These are phyloP conservation scores for Centropristis striata DNA, from an alignment of 2,113 vertebrate species.

Conservation along the genomic window DNA sequence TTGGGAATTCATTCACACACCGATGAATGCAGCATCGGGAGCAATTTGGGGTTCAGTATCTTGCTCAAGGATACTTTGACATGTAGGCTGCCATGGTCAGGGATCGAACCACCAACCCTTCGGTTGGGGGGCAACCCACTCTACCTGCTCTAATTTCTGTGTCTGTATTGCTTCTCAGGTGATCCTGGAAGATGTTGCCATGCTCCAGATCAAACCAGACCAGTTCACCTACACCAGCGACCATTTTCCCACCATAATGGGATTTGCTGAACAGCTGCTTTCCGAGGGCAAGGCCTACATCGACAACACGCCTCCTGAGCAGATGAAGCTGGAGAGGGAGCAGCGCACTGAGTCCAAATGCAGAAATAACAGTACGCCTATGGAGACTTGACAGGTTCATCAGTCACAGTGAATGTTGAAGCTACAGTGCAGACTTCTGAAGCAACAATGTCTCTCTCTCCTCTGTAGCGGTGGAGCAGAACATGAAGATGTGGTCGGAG, in stretches of 20 bases:
- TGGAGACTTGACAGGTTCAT: neutral
- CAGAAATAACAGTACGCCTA: slow-evolving; percentile 89
- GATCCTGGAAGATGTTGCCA: slow-evolving; percentile 96
- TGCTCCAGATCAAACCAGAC: slow-evolving; percentile 97
- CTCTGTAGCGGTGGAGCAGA: slow-evolving; percentile 91
- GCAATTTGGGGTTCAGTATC: too few relatives aligned
- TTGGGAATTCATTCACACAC: too few relatives aligned
- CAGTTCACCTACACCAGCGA: slow-evolving; percentile 99
- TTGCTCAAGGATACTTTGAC: too few relatives aligned
- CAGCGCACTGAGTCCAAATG: slow-evolving; percentile 92
- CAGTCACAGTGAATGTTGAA: neutral
- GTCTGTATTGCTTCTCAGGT: slow-evolving; percentile 83
- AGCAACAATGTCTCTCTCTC: neutral
- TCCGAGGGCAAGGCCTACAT: slow-evolving; percentile 94
- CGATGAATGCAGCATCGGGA: too few relatives aligned
- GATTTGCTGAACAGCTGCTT: slow-evolving; percentile 92
- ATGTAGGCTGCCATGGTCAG: too few relatives aligned
- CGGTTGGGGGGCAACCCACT: too few relatives aligned
- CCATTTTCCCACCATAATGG: slow-evolving; percentile 93
- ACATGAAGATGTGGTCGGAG: slow-evolving; percentile 95
- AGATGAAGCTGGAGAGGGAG: slow-evolving; percentile 97
- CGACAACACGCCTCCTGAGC: slow-evolving; percentile 94
- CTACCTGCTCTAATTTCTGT: neutral
- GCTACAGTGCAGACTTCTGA: neutral
- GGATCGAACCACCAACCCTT: too few relatives aligned